These are phyloP conservation scores for Cistogaster globosa DNA, from an alignment of 2,888 invertebrate genomes.

Conservation along the genomic window DNA sequence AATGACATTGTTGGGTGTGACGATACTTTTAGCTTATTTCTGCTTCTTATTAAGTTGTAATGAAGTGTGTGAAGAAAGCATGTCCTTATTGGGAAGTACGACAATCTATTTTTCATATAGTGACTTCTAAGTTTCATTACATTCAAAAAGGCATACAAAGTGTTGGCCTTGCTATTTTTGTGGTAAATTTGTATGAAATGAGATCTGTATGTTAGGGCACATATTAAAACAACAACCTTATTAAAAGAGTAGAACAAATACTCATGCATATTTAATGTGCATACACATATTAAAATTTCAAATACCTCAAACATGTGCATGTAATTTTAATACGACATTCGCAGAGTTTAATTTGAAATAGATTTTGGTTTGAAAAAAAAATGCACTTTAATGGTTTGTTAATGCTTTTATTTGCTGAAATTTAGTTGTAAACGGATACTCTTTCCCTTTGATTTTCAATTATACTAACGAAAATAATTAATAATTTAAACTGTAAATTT, in stretches of 20 bases:
- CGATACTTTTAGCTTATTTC: too few species aligned
- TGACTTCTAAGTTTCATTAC: too few species aligned
- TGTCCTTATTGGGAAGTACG: too few species aligned
- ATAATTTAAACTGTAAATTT: slow-evolving; percentile 51
- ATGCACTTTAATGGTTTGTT: slow-evolving; percentile 1
- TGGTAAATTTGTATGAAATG: neutral
- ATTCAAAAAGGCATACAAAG: neutral
- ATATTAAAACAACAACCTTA: neutral
- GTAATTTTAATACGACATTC: slow-evolving; percentile 9
- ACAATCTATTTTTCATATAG: too few species aligned
- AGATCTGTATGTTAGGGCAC: too few species aligned
- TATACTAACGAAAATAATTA: slow-evolving; percentile 50
- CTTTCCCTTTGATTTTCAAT: neutral
- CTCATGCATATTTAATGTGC: neutral
- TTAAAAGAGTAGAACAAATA: slow-evolving; percentile 36
- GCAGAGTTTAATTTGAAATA: slow-evolving; percentile 28
- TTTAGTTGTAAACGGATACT: slow-evolving; percentile 17
- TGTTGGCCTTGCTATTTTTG: neutral
- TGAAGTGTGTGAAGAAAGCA: too few species aligned
- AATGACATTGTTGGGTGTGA: too few species aligned
- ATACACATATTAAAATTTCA: neutral
- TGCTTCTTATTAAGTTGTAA: too few species aligned
- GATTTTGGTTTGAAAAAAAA: slow-evolving; percentile 9
- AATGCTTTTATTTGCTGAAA: slow-evolving; percentile 8
- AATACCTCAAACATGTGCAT: slow-evolving; percentile 3